Percentiles rank a stretch among this genome's conserved stretches.
Conservation (phyloP, 2,113 vertebrate species). For the Steatornis caripensis region DNA sequence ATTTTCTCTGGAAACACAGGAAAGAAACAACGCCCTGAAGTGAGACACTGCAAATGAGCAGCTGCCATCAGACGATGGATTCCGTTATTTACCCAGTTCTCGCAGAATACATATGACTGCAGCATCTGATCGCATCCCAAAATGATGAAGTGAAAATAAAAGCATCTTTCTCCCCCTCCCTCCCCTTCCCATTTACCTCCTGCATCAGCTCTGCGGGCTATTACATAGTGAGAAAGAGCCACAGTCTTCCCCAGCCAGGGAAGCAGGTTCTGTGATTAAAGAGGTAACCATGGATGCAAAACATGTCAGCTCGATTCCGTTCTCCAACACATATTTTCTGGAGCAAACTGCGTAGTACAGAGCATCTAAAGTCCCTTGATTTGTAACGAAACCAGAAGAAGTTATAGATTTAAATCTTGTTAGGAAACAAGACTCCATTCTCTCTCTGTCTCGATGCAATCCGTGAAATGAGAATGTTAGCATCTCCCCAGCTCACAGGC, state of each 20-base stretch:
- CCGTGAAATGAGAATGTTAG: background rate
- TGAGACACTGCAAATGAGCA: background rate
- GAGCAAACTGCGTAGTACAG: background rate
- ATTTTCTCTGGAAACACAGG: constrained; percentile 12
- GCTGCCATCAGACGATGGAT: background rate
- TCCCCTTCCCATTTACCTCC: background rate
- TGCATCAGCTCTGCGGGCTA: background rate
- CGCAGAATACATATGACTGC: background rate
- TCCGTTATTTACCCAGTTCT: background rate
- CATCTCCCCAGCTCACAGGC: background rate
- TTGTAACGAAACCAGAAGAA: background rate
- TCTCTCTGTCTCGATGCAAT: background rate
- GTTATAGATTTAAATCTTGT: background rate
- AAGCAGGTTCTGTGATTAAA: background rate
- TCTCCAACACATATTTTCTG: background rate
- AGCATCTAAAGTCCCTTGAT: background rate
- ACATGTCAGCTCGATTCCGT: background rate
- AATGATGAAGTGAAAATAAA: background rate
- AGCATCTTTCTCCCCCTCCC: background rate
- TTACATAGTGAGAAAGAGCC: background rate
- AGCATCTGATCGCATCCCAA: background rate
- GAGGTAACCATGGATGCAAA: background rate
- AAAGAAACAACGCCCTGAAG: constrained; percentile 5
- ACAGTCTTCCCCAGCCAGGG: background rate
- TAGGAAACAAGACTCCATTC: background rate